Evolutionary conservation across 2,888 invertebrate species (phyloP), one percentile per base, ranked within the genome.

Genomic region (Frankliniella intonsa): DNA sequence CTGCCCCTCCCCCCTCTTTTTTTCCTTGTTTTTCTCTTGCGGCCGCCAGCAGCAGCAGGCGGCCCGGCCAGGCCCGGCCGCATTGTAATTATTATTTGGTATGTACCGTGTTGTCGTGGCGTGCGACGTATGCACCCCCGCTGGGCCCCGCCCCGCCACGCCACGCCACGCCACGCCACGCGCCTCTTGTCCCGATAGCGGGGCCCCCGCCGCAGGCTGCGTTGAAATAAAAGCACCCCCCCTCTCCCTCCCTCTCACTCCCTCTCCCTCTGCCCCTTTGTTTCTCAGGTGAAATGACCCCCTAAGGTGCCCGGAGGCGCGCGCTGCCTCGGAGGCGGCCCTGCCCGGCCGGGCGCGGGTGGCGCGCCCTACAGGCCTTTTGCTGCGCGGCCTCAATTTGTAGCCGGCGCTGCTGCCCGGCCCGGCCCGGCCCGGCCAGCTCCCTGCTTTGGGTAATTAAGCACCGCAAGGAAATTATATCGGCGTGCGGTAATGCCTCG

Each of bases 401-500:
- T 62, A 0, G 62, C 17, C 7, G 9, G 55, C 62, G 62, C 17
- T 62, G 19, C 62, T 14, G 62, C 14, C 55, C 3, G 3, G 3
- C 38, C 38, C 5, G 3, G 38, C 38, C 38, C n/a, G n/a, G n/a
- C 38, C 38, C 38, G 38, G 3, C 38, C 38, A 38, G 38, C 3
- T 38, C 38, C 55, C 62, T 62, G 22, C 69, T 76, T 76, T 76
- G 10, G 17, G 69, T 76, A 76, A 76, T 76, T 76, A 76, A 76
- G 69, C 69, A 22, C 69, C 25, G 69, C 69, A 25, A 76, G 69
- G 69, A 76, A 76, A 76, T 76, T 76, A 76, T 76, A 76, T 76
- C 69, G 69, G 69, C 69, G 69, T 25, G 69, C 69, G 22, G 69
- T 76, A 76, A 76, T 76, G 22, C 69, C 22, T 25, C 22, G 69